Conservation (phyloP, 2,113 vertebrate species). For the Eudorcas thomsonii region DNA sequence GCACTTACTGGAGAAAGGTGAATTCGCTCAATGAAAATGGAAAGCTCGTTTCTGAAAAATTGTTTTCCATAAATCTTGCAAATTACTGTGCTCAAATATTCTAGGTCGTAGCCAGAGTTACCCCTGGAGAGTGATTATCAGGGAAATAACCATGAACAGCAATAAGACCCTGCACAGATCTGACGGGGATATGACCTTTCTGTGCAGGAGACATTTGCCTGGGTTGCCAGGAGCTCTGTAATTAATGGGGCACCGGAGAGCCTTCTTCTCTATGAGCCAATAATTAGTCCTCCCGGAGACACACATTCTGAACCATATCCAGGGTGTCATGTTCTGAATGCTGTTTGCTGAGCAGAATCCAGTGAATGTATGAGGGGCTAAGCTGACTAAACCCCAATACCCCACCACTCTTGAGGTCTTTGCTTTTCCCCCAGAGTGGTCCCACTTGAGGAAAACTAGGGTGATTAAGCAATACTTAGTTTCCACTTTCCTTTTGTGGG, state of each 20-base stretch:
- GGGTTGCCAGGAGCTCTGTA: background rate
- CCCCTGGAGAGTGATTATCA: conserved; percentile 40
- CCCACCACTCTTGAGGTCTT: fast-evolving
- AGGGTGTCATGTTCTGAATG: background rate
- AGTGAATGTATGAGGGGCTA: background rate
- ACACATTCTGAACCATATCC: background rate
- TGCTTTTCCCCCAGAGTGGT: background rate
- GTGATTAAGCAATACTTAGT: background rate
- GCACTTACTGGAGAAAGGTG: conserved; percentile 45
- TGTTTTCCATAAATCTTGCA: conserved; percentile 63
- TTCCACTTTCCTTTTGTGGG: background rate
- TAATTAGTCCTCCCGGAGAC: conserved; percentile 2
- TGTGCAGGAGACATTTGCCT: background rate
- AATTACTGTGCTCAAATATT: conserved; percentile 51
- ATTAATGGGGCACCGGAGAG: conserved; percentile 9
- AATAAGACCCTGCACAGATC: background rate
- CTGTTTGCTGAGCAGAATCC: background rate
- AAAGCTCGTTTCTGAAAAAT: conserved; percentile 55
- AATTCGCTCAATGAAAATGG: conserved; percentile 55
- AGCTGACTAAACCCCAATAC: background rate
- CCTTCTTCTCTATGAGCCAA: background rate
- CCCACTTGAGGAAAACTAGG: background rate
- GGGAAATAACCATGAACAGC: conserved; percentile 28
- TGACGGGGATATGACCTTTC: conserved; percentile 31
- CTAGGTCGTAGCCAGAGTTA: background rate